Conservation (phyloP, 2,888 invertebrate species). For the Galeruca laticollis region DNA sequence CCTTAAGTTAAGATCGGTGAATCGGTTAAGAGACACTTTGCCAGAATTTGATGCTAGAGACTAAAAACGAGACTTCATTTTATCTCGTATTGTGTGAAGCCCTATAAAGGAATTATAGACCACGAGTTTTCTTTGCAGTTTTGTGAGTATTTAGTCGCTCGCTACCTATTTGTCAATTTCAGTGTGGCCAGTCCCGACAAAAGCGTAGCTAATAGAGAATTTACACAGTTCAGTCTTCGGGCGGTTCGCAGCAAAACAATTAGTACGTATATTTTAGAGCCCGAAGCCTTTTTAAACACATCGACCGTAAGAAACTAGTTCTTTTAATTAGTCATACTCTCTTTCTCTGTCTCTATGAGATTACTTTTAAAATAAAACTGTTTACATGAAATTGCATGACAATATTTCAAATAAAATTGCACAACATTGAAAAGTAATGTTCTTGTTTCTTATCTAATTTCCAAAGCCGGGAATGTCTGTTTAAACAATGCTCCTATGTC, state of each 20-base stretch:
- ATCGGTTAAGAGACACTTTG: no score
- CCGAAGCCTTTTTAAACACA: slow-evolving; percentile 5
- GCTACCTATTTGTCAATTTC: not conserved
- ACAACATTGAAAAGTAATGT: slow-evolving; percentile 42
- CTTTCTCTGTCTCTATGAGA: slow-evolving; percentile 2
- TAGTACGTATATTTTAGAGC: not conserved
- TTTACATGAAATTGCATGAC: slow-evolving; percentile 38
- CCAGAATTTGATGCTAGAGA: no score
- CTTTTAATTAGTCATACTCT: slow-evolving; percentile 32
- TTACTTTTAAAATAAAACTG: slow-evolving; percentile 23
- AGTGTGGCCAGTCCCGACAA: not conserved
- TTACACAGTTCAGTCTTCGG: slow-evolving; percentile 1
- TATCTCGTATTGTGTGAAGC: no score
- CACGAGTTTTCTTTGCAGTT: no score
- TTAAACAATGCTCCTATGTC: slow-evolving; percentile 31
- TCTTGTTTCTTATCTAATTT: slow-evolving; percentile 41
- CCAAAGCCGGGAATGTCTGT: slow-evolving; percentile 32
- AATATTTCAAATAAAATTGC: slow-evolving; percentile 46
- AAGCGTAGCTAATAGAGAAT: slow-evolving; percentile 6
- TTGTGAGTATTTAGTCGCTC: no score
- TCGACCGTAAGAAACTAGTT: slow-evolving; percentile 17
- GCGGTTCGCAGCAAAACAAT: slow-evolving; percentile 9
- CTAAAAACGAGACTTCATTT: no score
- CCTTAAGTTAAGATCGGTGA: not conserved
- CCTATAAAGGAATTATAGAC: no score